Conservation (phyloP, 1,140 invertebrate genomes). For the Doryteuthis pealeii region DNA sequence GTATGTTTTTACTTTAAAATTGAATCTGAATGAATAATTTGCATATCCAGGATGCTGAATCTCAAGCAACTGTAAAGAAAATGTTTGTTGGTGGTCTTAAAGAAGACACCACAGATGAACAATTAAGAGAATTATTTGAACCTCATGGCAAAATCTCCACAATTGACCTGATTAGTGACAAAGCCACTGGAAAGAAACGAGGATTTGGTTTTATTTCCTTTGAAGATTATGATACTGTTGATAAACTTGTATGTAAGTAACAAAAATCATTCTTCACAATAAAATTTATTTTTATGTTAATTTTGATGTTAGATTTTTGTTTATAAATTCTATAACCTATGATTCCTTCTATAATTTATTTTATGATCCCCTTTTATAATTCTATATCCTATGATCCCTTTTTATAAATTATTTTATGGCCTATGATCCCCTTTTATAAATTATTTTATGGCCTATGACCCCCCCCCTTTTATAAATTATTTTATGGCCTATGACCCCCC, state of each 20-base stretch:
- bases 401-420: too few relatives aligned
- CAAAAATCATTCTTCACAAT: background rate
- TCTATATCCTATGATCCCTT: too few relatives aligned
- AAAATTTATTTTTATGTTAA: slow-evolving; percentile 8
- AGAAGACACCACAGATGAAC: slow-evolving; percentile 26
- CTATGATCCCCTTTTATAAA: too few relatives aligned
- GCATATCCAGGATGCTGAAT: slow-evolving; percentile 10
- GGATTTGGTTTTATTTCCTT: slow-evolving; percentile 49
- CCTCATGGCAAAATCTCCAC: slow-evolving; percentile 36
- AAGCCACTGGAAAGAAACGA: slow-evolving; percentile 22
- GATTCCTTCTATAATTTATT: too few relatives aligned
- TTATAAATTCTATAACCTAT: too few relatives aligned
- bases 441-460: too few relatives aligned
- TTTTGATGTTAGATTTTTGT: too few relatives aligned
- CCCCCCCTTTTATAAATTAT: too few relatives aligned
- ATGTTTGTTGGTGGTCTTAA: slow-evolving; percentile 81
- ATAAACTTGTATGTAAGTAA: slow-evolving; percentile 39
- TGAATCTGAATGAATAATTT: too few relatives aligned
- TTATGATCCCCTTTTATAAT: too few relatives aligned
- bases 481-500: too few relatives aligned
- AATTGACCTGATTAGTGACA: slow-evolving; percentile 39
- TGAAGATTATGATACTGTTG: slow-evolving; percentile 43
- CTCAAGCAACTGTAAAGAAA: slow-evolving; percentile 65
- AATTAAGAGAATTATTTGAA: slow-evolving; percentile 35
- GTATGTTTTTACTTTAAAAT: too few relatives aligned